Evolutionary conservation across 2,113 vertebrate genomes (phyloP), one percentile per base, ranked within the genome.

Genomic region (Calcarius ornatus): DNA sequence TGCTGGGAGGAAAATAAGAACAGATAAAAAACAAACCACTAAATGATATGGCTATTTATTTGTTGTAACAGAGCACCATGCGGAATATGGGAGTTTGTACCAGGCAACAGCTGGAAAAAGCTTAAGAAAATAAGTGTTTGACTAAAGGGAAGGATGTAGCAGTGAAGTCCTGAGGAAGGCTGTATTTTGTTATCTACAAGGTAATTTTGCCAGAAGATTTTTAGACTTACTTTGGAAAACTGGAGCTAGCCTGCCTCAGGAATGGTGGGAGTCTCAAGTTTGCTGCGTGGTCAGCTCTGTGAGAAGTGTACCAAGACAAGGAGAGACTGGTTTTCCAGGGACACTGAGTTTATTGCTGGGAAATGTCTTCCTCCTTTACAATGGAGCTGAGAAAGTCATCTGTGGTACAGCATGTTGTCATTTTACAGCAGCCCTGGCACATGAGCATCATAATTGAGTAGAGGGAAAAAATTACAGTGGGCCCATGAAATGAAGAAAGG

Each of bases 341-440:
- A 12, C 10, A 28, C 8, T 6, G 45, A 18, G 25, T 22, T 71
- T 87, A 4, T 19, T 63, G 20, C 35, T 82, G 66, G 28, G n/a
- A 64, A 85, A 69, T 5, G 15, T 12, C 24, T 51, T 84, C 2
- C 1, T 66, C 5, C 48, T 79, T 70, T 35, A 38, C 9, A 24
- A 7, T 22, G 18, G 13, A 70, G 40, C 57, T 85, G 53, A 28
- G 31, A 19, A 60, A 25, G 33, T 38, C 5, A 1, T 28, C 33
- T 68, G 31, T 75, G 22, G 16, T 77, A 22, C 35, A 77, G 38
- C 33, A 24, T 0, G 0, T 1, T 81, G 42, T 24, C 10, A 21
- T n/a, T 85, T 89, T n/a, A n/a, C 42, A 64, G 75, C 53, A 68
- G 15, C 65, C 45, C 30, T 66, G 20, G 66, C 22, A 23, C 20